Evolutionary conservation across 2,888 invertebrate genomes (phyloP).

Genomic region (Creontiades dilutus): DNA sequence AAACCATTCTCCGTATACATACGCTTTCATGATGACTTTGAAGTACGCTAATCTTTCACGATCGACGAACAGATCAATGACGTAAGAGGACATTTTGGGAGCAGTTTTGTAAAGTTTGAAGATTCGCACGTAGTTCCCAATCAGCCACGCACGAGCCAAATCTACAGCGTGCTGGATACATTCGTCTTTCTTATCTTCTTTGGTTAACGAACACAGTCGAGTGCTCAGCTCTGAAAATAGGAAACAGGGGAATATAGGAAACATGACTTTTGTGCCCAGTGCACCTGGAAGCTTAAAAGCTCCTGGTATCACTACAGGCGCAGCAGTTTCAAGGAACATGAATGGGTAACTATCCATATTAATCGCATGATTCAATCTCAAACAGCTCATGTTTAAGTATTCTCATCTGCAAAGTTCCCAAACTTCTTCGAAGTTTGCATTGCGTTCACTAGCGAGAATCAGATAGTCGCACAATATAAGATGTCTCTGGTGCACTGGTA

Average conservation of each 20-base stretch:
- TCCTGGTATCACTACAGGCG: too few relatives aligned
- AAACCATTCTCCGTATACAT: conserved; percentile 79
- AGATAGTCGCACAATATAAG: too few relatives aligned
- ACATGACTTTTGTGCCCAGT: too few relatives aligned
- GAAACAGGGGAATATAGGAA: conserved; percentile 70
- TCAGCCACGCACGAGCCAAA: conserved; percentile 95
- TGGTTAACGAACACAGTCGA: conserved; percentile 89
- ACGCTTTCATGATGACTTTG: conserved; percentile 97
- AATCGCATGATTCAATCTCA: too few relatives aligned
- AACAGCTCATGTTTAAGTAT: too few relatives aligned
- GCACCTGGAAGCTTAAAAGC: too few relatives aligned
- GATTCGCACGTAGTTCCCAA: conserved; percentile 94
- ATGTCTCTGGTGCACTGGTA: too few relatives aligned
- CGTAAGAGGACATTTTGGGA: conserved; percentile 96
- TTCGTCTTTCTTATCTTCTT: conserved; percentile 88
- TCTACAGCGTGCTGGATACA: conserved; percentile 92
- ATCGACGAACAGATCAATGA: conserved; percentile 99
- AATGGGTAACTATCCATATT: too few relatives aligned
- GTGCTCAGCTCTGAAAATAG: conserved; percentile 92
- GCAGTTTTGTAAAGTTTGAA: conserved; percentile 93
- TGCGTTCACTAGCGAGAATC: too few relatives aligned
- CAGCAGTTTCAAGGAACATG: too few relatives aligned
- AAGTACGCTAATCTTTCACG: conserved; percentile 95
- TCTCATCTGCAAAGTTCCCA: too few relatives aligned
- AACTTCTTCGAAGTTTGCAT: too few relatives aligned